Evolutionary conservation across 2,888 invertebrate species (phyloP).

Genomic region (Acleris cristana): DNA sequence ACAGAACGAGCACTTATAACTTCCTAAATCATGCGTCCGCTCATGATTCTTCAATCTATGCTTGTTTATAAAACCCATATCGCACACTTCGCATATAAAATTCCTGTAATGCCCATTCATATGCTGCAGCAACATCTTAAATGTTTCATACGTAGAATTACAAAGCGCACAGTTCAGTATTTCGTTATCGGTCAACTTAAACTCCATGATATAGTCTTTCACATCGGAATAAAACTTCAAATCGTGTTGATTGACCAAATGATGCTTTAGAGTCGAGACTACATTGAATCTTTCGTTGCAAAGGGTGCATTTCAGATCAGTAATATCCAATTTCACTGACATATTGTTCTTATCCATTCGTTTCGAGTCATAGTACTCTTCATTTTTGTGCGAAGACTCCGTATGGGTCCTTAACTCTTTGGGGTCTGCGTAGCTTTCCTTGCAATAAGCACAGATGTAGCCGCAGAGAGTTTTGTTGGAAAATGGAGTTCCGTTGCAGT

Average conservation of each 20-base stretch:
- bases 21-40: constrained; percentile 65
- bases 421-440: constrained; percentile 53
- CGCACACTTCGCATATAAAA: constrained; percentile 70
- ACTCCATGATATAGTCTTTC: constrained; percentile 69
- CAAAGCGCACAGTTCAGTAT: constrained; percentile 68
- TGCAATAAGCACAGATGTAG: constrained; percentile 68
- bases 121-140: constrained; percentile 72
- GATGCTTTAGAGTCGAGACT: constrained; percentile 60
- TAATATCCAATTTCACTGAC: constrained; percentile 72
- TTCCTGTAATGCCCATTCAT: constrained; percentile 77
- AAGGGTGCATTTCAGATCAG: constrained; percentile 62
- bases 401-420: constrained; percentile 56
- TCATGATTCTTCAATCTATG: constrained; percentile 68
- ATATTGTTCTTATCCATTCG: constrained; percentile 65
- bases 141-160: constrained; percentile 67
- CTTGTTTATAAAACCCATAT: constrained; percentile 70
- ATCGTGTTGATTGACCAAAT: constrained; percentile 60
- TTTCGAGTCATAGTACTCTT: constrained; percentile 55
- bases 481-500: constrained; percentile 74
- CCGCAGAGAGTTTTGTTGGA: constrained; percentile 67
- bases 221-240: constrained; percentile 66
- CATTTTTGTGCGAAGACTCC: constrained; percentile 50
- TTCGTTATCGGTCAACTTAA: constrained; percentile 60
- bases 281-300: constrained; percentile 53
- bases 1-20: constrained; percentile 66